These are phyloP conservation scores for Caenorhabditis becei DNA, from an alignment of 2,888 invertebrate species.

Conservation along the genomic window DNA sequence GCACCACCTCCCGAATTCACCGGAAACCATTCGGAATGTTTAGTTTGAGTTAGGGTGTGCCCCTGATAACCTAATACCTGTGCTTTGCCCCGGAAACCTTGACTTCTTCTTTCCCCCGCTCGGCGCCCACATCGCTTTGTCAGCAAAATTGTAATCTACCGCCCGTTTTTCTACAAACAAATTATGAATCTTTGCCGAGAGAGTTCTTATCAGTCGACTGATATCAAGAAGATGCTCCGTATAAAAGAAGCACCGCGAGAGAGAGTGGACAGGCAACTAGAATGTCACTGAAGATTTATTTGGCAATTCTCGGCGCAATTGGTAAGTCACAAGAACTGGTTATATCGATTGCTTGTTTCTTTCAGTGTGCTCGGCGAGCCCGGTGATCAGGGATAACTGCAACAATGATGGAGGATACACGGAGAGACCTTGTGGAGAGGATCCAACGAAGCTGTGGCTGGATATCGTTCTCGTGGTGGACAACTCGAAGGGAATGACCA, in stretches of 20 bases:
- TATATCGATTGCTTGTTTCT: background rate
- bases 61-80: no score
- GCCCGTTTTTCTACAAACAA: background rate
- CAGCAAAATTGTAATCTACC: background rate
- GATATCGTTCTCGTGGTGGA: constrained; percentile 52
- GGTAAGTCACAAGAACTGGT: constrained; percentile 5
- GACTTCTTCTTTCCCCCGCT: background rate
- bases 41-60: no score
- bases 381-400: constrained; percentile 4
- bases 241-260: no score
- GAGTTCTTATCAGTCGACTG: constrained; percentile 6
- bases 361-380: constrained; percentile 11
- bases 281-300: no score
- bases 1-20: no score
- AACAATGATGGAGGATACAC: constrained; percentile 2
- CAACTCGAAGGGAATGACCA: constrained; percentile 50
- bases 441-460: constrained; percentile 40
- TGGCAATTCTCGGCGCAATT: background rate
- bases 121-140: background rate
- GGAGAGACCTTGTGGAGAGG: constrained; percentile 34
- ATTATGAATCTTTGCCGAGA: background rate
- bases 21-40: no score
- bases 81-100: background rate
- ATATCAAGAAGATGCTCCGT: background rate
- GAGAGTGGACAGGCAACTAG: no score